Evolutionary conservation across 2,888 invertebrate genomes (phyloP).

Genomic region (Phymatocera aterrima): DNA sequence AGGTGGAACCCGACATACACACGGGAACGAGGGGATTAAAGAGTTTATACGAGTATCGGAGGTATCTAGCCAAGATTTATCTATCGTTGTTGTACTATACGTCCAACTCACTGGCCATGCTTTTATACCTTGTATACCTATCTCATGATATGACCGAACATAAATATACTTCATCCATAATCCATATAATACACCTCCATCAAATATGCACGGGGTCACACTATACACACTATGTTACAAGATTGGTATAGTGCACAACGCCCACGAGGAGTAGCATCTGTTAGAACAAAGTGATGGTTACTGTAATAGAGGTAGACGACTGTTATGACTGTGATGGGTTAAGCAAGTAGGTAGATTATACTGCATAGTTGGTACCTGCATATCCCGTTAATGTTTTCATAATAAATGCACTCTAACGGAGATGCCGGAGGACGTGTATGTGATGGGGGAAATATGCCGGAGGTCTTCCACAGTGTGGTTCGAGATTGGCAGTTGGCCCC

Average conservation of each 20-base stretch:
- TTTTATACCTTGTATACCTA: slow-evolving; percentile 14
- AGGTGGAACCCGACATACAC: background rate
- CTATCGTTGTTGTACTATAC: slow-evolving; percentile 9
- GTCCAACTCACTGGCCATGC: background rate
- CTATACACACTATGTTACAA: background rate
- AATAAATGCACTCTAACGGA: slow-evolving; percentile 45
- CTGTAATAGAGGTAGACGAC: background rate
- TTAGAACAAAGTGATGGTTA: slow-evolving; percentile 39
- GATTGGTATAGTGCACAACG: too few species aligned
- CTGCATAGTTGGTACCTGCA: background rate
- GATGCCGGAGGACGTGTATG: slow-evolving; percentile 29
- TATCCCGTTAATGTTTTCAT: slow-evolving; percentile 43
- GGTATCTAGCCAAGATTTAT: slow-evolving; percentile 37
- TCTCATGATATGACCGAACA: slow-evolving; percentile 37
- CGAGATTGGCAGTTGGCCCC: background rate
- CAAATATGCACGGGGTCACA: slow-evolving; percentile 36
- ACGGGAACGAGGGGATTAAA: slow-evolving; percentile 22
- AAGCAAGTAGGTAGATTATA: background rate
- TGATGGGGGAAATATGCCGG: slow-evolving; percentile 36
- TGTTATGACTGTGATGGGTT: slow-evolving; percentile 19
- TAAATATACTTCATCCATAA: slow-evolving; percentile 31
- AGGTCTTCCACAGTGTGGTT: background rate
- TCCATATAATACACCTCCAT: slow-evolving; percentile 3
- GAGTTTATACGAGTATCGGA: slow-evolving; percentile 39
- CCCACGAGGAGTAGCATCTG: slow-evolving; percentile 22